These are phyloP conservation scores for Fragum fragum DNA, from an alignment of 2,888 invertebrate species.

Conservation along the genomic window DNA sequence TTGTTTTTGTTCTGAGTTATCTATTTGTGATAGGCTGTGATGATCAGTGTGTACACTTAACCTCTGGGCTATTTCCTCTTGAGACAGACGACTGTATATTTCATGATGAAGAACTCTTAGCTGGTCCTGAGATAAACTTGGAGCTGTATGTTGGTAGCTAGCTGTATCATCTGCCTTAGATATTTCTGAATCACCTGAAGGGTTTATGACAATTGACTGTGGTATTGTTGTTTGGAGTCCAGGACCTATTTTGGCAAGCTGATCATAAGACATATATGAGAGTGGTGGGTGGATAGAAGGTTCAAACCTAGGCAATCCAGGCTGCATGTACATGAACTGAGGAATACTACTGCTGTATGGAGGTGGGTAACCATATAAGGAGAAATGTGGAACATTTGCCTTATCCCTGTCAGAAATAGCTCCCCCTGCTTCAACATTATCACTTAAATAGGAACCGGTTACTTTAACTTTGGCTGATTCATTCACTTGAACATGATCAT, in stretches of 20 bases:
- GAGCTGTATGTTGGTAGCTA: not conserved
- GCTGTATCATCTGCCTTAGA: not conserved
- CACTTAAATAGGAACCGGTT: not conserved
- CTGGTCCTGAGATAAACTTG: slow-evolving; percentile 16
- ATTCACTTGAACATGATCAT: not conserved
- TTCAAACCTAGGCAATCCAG: slow-evolving; percentile 1
- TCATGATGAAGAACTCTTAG: slow-evolving; percentile 14
- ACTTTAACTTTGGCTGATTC: not conserved
- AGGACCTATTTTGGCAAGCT: not conserved
- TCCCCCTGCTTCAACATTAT: not conserved
- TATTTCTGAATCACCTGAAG: not conserved
- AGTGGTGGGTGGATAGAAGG: not conserved
- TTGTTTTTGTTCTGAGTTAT: not conserved
- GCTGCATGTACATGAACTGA: slow-evolving; percentile 21
- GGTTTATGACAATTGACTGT: not conserved
- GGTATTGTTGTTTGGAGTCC: not conserved
- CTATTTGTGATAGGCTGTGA: not conserved
- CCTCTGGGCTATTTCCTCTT: slow-evolving; percentile 23
- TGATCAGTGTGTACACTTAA: not conserved
- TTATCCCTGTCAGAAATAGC: not conserved
- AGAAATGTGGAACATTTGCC: slow-evolving; percentile 14
- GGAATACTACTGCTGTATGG: not conserved
- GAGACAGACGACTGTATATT: slow-evolving; percentile 18
- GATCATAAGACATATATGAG: slow-evolving; percentile 12
- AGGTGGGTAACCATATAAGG: slow-evolving; percentile 19